These are phyloP conservation scores for Willisornis vidua DNA, from an alignment of 2,113 vertebrate genomes.

Conservation along the genomic window DNA sequence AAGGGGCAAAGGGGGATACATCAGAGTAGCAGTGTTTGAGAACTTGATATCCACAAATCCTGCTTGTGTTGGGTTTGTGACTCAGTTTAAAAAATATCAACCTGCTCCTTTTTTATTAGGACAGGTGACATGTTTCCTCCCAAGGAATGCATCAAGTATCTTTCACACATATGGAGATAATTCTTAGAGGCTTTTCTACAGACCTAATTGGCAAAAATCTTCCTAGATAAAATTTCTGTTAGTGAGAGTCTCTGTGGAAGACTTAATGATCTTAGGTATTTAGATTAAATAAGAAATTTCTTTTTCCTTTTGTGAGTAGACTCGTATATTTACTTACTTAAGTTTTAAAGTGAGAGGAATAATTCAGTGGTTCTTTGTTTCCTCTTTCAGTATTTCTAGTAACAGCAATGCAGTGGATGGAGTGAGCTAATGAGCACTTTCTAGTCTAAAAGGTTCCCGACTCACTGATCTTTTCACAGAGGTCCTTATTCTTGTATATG, in stretches of 20 bases:
- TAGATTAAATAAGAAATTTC: neutral
- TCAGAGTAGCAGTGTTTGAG: neutral
- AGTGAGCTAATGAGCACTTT: neutral
- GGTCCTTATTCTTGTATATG: neutral
- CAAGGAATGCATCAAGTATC: neutral
- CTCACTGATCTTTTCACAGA: neutral
- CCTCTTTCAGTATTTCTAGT: neutral
- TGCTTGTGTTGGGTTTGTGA: neutral
- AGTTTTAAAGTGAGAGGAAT: neutral
- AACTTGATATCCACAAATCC: neutral
- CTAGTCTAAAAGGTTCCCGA: neutral
- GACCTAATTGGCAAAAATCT: neutral
- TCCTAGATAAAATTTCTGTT: neutral
- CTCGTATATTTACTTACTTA: neutral
- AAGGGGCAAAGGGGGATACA: neutral
- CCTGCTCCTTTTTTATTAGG: neutral
- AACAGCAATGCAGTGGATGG: neutral
- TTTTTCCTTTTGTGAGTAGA: neutral
- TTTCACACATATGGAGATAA: neutral
- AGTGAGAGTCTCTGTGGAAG: neutral
- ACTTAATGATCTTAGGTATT: neutral
- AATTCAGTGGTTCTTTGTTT: neutral
- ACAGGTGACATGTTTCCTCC: neutral
- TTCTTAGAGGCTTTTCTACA: neutral
- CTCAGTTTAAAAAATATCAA: neutral